These are phyloP conservation scores for Xiphorhynchus erythropygius DNA, from an alignment of 2,797 vertebrate genomes.

Conservation along the genomic window DNA sequence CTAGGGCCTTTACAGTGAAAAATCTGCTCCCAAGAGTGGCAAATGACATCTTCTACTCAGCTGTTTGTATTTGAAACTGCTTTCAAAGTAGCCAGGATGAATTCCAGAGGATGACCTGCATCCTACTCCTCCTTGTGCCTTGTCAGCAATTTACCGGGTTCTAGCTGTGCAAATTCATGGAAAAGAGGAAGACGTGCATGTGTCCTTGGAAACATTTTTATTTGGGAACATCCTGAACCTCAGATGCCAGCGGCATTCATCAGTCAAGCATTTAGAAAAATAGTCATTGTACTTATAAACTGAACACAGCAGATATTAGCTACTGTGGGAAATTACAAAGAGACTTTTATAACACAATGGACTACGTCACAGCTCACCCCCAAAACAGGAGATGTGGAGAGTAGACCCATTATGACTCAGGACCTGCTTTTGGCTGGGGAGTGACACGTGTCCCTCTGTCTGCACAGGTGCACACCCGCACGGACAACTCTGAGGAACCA, in stretches of 20 bases:
- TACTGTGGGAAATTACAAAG: not conserved
- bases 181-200: not conserved
- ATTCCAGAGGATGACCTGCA: not conserved
- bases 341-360: not conserved
- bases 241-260: not conserved
- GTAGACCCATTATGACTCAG: not conserved
- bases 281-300: not conserved
- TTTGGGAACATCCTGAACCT: constrained; percentile 32
- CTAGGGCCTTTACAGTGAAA: not conserved
- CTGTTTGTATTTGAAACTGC: not conserved
- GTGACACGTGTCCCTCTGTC: not conserved
- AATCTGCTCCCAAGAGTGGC: not conserved
- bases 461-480: not conserved
- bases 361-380: not conserved
- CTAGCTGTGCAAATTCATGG: not conserved
- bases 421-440: not conserved
- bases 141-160: not conserved
- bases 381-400: rapidly evolving
- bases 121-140: not conserved
- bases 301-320: not conserved
- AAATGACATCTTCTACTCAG: not conserved
- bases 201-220: constrained; percentile 20
- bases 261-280: not conserved
- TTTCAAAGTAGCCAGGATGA: not conserved
- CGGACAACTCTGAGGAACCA: not conserved